Evolutionary conservation across 1,140 invertebrate species (phyloP).

Genomic region (Globodera ellingtonae): DNA sequence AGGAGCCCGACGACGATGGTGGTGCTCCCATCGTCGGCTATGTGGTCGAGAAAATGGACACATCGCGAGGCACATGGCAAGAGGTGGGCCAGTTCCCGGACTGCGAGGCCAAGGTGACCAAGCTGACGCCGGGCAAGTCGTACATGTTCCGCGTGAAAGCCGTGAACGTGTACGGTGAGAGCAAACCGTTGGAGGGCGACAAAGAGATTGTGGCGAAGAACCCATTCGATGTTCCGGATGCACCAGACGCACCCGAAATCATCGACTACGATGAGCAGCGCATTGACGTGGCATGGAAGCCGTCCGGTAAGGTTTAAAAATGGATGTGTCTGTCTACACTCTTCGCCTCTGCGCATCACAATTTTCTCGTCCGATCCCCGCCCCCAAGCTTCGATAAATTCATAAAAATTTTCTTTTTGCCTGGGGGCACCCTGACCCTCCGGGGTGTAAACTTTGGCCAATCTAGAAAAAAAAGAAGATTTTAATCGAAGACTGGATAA

Average conservation of each 20-base stretch:
- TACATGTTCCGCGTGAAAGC: constrained; percentile 98
- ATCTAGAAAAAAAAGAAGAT: too few relatives aligned
- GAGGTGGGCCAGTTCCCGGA: constrained; percentile 68
- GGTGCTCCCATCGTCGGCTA: constrained; percentile 91
- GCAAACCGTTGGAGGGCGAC: constrained; percentile 89
- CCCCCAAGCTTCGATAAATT: too few relatives aligned
- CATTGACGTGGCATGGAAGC: constrained; percentile 87
- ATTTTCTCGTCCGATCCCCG: too few relatives aligned
- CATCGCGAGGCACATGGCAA: constrained; percentile 87
- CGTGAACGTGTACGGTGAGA: constrained; percentile 95
- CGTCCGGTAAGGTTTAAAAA: constrained; percentile 69
- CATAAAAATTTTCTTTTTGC: too few relatives aligned
- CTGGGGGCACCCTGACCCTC: too few relatives aligned
- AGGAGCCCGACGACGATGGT: constrained; percentile 87
- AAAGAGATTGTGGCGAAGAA: constrained; percentile 88
- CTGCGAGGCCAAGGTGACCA: constrained; percentile 78
- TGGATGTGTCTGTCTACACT: too few relatives aligned
- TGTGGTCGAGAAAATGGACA: constrained; percentile 92
- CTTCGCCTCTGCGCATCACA: too few relatives aligned
- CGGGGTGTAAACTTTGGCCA: too few relatives aligned
- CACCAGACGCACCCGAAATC: constrained; percentile 85
- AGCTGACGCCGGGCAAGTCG: constrained; percentile 90
- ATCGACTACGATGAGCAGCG: constrained; percentile 93
- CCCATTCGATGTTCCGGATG: constrained; percentile 86
- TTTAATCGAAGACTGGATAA: too few relatives aligned